Evolutionary conservation across 2,797 vertebrate species (phyloP), one percentile per base, ranked within the genome.

Genomic region (Coreius guichenoti): DNA sequence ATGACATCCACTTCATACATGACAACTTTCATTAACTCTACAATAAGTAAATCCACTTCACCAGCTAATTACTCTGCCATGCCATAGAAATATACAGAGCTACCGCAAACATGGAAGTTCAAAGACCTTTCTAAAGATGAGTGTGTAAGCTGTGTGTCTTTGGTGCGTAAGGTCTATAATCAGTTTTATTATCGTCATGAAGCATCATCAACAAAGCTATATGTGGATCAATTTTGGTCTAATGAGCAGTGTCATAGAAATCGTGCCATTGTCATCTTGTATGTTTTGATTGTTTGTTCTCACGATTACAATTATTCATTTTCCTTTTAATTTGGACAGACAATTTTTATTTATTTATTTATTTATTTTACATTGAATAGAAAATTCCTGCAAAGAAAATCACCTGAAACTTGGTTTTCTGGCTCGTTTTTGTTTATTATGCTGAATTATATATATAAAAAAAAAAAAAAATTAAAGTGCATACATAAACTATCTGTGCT

Each of bases 401-500:
- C 51, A 58, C 21, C 39, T 58, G 13, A 58, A 58, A 58, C 51
- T 39, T 45, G 39, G 39, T 29, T 63, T 21, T 61, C 54, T 43
- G 26, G 12, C 69, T 33, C 56, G 3, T 47, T 65, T 73, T 82
- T 49, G 39, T 82, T 83, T 83, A 83, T 74, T 74, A 12, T 49
- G 56, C 80, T 73, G 39, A 21, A 75, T 72, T 61, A 7, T 45
- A 75, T 65, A 65, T 65, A 75, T 29, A 68, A 8, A 29, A 26
- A 43, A 36, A 14, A n/a, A 2, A 36, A 23, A 39, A 36, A 19
- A 33, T n/a, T n/a, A 31, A 63, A n/a, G 74, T 56, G 74, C 49
- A n/a, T 31, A 76, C 49, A 49, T 31, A 58, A 43, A 73, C 56
- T 47, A 39, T 45, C n/a, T 51, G 31, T 81, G 65, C 19, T 54